These are phyloP conservation scores for Cardiocondyla obscurior DNA, from an alignment of 1,140 invertebrate species.

Conservation along the genomic window DNA sequence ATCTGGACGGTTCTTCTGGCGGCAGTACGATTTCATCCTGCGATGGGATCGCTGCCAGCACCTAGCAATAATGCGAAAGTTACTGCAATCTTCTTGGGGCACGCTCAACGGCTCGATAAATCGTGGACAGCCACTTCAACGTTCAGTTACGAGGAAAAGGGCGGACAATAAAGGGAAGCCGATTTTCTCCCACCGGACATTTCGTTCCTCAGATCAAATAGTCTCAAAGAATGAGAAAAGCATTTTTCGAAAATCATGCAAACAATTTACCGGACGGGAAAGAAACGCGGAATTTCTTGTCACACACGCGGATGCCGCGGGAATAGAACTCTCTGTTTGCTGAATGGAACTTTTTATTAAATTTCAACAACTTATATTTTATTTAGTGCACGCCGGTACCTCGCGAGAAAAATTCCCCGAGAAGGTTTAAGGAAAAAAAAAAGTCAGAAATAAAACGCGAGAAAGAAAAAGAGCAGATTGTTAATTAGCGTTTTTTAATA, in stretches of 20 bases:
- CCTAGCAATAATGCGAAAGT: constrained; percentile 67
- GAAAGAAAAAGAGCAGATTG: not conserved
- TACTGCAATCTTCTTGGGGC: constrained; percentile 64
- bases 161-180: constrained; percentile 44
- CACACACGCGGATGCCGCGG: not conserved
- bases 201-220: constrained; percentile 45
- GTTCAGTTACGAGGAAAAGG: constrained; percentile 43
- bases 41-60: constrained; percentile 61
- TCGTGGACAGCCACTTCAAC: constrained; percentile 59
- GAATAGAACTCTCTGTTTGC: not conserved
- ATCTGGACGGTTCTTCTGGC: constrained; percentile 39
- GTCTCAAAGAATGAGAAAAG: constrained; percentile 26
- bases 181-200: constrained; percentile 57
- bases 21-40: constrained; percentile 45
- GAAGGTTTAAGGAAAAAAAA: not conserved
- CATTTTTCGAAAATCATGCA: constrained; percentile 1
- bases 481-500: no score
- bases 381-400: not conserved
- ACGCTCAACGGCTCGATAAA: constrained; percentile 61
- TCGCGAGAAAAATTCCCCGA: not conserved
- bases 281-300: not conserved
- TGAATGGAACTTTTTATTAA: constrained; percentile 1
- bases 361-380: not conserved
- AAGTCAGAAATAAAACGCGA: not conserved
- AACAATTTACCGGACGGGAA: constrained; percentile 18